A percentile compares a stretch with the other conserved stretches of the same genome.
Evolutionary conservation across 1,140 invertebrate species (phyloP).

Genomic region (Drosophila ercepeae): DNA sequence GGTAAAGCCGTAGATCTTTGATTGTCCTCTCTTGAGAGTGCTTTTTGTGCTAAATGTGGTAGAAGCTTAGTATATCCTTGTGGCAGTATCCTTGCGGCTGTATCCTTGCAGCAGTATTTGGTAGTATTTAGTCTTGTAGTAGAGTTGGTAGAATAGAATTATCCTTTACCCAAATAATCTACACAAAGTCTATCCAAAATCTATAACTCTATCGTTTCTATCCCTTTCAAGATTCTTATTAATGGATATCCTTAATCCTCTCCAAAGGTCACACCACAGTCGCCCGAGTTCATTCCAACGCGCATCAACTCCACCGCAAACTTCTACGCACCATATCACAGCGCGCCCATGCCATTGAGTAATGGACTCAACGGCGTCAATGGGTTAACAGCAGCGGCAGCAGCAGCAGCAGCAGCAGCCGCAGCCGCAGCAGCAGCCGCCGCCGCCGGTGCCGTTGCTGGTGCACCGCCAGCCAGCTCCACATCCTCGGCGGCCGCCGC

Average conservation of each 20-base stretch:
- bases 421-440: constrained; percentile 45
- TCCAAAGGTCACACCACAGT: constrained; percentile 83
- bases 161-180: no score
- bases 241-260: background rate
- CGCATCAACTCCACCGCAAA: constrained; percentile 81
- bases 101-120: background rate
- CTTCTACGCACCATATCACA: constrained; percentile 82
- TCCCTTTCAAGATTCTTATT: background rate
- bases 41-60: constrained; percentile 11
- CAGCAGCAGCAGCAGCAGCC: constrained; percentile 60
- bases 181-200: no score
- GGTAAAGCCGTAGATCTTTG: constrained; percentile 61
- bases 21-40: background rate
- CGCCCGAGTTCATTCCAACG: constrained; percentile 84
- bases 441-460: constrained; percentile 24
- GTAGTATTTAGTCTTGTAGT: constrained; percentile 11
- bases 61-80: constrained; percentile 17
- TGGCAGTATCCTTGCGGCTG: background rate
- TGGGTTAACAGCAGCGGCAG: constrained; percentile 68
- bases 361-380: constrained; percentile 78
- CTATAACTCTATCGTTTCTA: no score
- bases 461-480: constrained; percentile 5
- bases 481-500: constrained; percentile 39
- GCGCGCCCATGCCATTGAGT: constrained; percentile 58
- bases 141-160: background rate